Percentiles rank a stretch among this genome's conserved stretches.
phyloP scores from a whole-genome alignment of 2,888 invertebrate species.

The Chaitophorus viminalis region DNA sequence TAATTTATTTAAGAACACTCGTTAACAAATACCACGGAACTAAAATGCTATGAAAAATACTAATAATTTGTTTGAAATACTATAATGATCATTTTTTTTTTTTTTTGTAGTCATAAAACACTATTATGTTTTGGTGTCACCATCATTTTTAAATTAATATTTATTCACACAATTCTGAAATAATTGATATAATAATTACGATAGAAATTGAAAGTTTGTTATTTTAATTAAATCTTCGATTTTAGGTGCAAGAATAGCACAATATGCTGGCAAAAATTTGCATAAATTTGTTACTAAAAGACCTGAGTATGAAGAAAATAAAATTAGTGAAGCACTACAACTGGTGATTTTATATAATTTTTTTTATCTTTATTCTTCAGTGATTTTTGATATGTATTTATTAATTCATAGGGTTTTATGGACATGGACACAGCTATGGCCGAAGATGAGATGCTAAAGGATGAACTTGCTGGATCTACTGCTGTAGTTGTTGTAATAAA shows the following conservation, averaged over 20 bases:
- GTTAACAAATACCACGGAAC: too few species aligned
- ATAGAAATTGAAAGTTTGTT: not conserved
- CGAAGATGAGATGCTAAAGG: slow-evolving; percentile 85
- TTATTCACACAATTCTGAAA: too few species aligned
- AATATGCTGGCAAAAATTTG: slow-evolving; percentile 93
- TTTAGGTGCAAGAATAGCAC: slow-evolving; percentile 86
- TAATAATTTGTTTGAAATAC: not conserved
- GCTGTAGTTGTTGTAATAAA: slow-evolving; percentile 88
- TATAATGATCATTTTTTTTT: not conserved
- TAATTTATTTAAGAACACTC: slow-evolving; percentile 66
- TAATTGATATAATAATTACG: too few species aligned
- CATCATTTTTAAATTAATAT: not conserved
- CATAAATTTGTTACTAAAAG: slow-evolving; percentile 90
- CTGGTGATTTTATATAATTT: slow-evolving; percentile 70
- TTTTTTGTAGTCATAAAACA: not conserved
- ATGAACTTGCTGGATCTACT: slow-evolving; percentile 95
- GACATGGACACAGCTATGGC: slow-evolving; percentile 94
- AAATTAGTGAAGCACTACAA: slow-evolving; percentile 85
- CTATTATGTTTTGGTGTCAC: not conserved
- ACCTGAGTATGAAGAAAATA: slow-evolving; percentile 83
- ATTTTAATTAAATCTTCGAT: slow-evolving; percentile 64
- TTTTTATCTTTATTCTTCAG: not conserved
- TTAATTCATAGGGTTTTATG: slow-evolving; percentile 77
- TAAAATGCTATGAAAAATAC: too few species aligned
- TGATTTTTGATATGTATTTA: too few species aligned